Percentiles rank a stretch among this genome's conserved stretches.
phyloP scores from a whole-genome alignment of 1,140 invertebrate species.

The Steinernema feltiae region DNA sequence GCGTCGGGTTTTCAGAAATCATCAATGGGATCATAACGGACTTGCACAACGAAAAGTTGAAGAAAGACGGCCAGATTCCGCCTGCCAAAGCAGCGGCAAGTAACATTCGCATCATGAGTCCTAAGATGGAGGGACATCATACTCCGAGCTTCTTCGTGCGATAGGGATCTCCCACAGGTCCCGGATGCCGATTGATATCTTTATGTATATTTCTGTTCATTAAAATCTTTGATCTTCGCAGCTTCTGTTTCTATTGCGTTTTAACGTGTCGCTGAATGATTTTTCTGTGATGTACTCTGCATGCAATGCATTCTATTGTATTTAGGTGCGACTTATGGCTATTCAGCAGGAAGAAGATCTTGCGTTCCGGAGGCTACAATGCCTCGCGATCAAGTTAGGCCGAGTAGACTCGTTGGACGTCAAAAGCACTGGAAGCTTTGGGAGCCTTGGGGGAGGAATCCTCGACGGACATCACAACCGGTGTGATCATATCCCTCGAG shows the following conservation, averaged over 20 bases:
- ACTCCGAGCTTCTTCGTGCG: background rate
- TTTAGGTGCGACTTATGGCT: too few species aligned
- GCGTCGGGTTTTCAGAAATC: background rate
- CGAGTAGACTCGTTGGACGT: slow-evolving; percentile 32
- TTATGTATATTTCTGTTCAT: background rate
- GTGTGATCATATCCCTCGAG: slow-evolving; percentile 76
- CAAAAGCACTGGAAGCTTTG: slow-evolving; percentile 73
- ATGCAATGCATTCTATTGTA: too few species aligned
- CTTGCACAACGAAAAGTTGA: background rate
- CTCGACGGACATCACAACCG: slow-evolving; percentile 82
- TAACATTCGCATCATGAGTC: background rate
- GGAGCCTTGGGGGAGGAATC: slow-evolving; percentile 90
- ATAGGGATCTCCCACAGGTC: background rate
- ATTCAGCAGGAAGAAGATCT: slow-evolving; percentile 28
- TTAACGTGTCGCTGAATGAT: background rate
- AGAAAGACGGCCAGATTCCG: background rate
- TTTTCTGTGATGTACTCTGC: too few species aligned
- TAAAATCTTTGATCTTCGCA: background rate
- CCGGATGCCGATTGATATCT: background rate
- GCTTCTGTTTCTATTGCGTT: background rate
- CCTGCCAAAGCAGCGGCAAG: background rate
- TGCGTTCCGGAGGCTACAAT: slow-evolving; percentile 36
- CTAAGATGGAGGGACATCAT: background rate
- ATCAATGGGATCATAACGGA: background rate
- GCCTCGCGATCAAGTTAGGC: slow-evolving; percentile 24